phyloP scores from a whole-genome alignment of 2,888 invertebrate genomes.

The Trissolcus brochymenae region DNA sequence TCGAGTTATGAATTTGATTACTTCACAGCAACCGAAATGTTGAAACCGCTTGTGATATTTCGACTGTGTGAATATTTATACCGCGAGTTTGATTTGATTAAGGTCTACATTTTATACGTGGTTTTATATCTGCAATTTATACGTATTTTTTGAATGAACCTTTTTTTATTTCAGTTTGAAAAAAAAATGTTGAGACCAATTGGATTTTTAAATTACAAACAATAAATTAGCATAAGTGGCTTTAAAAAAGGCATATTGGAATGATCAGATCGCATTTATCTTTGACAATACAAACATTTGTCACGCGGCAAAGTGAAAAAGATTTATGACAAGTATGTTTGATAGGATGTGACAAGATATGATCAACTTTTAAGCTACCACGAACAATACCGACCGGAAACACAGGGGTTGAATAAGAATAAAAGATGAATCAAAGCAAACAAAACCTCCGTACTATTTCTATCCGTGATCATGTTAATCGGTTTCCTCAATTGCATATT shows the following conservation, averaged over 20 bases:
- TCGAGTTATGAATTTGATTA: too few species aligned
- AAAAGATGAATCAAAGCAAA: constrained; percentile 18
- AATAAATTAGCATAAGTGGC: too few species aligned
- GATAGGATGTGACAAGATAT: constrained; percentile 34
- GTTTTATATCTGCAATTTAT: background rate
- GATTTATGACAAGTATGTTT: constrained; percentile 13
- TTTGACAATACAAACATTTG: constrained; percentile 21
- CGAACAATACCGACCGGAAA: constrained; percentile 31
- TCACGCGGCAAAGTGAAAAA: constrained; percentile 8
- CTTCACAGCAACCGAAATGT: constrained; percentile 6
- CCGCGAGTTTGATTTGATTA: too few species aligned
- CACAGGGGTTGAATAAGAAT: constrained; percentile 27
- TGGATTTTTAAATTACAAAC: background rate
- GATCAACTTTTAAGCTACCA: constrained; percentile 19
- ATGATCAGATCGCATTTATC: background rate
- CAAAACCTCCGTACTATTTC: background rate
- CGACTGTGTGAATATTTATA: too few species aligned
- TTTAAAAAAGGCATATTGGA: background rate
- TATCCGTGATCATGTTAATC: background rate
- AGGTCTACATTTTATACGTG: too few species aligned
- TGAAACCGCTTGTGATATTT: constrained; percentile 11
- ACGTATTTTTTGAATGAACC: too few species aligned
- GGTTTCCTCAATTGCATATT: too few species aligned
- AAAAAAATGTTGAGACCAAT: background rate
- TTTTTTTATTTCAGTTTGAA: background rate